Conservation (phyloP, 2,888 invertebrate species). For the Drosophila mayaguana region DNA sequence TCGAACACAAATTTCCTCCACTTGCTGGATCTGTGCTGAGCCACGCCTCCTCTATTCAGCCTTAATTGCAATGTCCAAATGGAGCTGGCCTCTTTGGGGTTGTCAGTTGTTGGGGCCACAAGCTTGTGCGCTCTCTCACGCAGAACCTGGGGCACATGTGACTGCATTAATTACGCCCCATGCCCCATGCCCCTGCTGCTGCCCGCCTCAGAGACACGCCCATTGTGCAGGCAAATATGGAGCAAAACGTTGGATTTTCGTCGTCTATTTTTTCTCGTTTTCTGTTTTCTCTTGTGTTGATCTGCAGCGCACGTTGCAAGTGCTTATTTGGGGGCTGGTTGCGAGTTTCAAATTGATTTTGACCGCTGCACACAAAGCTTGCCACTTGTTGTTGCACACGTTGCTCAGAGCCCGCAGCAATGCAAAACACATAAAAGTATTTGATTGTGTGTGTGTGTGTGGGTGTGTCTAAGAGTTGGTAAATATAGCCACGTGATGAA, state of each 20-base stretch:
- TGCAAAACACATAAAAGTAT: background rate
- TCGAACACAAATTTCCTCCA: background rate
- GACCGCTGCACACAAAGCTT: conserved; percentile 13
- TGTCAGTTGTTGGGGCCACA: conserved; percentile 13
- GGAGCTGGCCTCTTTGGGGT: conserved; percentile 14
- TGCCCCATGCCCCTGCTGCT: conserved; percentile 1
- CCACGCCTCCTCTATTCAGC: conserved; percentile 23
- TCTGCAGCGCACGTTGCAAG: conserved; percentile 42
- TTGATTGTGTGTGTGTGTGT: background rate
- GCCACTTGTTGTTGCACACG: conserved; percentile 43
- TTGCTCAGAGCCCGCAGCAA: conserved; percentile 25
- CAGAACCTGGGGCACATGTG: conserved; percentile 39
- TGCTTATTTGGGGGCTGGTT: conserved; percentile 10
- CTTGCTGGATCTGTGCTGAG: background rate
- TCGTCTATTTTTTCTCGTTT: background rate
- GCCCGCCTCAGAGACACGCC: conserved; percentile 20
- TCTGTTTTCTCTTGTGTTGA: conserved; percentile 28
- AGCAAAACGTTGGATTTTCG: background rate
- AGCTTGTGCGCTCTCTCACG: conserved; percentile 13
- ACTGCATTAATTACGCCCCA: conserved; percentile 60
- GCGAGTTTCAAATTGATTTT: conserved; percentile 36
- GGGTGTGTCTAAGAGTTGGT: background rate
- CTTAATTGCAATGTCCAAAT: conserved; percentile 54
- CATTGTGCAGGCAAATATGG: conserved; percentile 13
- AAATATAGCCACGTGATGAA: conserved; percentile 17